These are phyloP conservation scores for Motacilla alba DNA, from an alignment of 2,113 vertebrate genomes.

Conservation along the genomic window DNA sequence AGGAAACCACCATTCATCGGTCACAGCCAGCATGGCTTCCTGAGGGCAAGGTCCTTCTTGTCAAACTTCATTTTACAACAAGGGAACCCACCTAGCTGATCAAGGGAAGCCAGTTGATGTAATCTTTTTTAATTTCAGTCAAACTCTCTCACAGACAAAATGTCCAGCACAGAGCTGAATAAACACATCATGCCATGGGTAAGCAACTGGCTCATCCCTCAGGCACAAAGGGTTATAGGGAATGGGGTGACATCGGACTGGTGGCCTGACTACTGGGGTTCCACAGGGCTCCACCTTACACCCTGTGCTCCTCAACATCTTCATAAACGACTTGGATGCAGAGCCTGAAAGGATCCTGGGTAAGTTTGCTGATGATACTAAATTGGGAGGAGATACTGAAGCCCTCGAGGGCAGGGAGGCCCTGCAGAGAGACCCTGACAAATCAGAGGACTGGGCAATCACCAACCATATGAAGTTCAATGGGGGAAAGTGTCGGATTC, in stretches of 20 bases:
- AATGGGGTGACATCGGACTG: too few species aligned
- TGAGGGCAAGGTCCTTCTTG: background rate
- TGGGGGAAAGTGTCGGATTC: background rate
- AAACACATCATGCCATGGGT: background rate
- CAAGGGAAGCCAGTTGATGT: background rate
- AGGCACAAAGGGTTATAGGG: too few species aligned
- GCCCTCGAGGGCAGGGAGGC: background rate
- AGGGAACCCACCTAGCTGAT: background rate
- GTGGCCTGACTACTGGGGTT: too few species aligned
- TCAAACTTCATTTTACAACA: background rate
- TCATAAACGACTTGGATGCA: background rate
- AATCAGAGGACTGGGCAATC: background rate
- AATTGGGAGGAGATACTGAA: background rate
- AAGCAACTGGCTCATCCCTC: too few species aligned
- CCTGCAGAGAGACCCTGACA: background rate
- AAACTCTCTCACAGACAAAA: background rate
- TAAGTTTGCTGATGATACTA: background rate
- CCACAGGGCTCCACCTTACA: too few species aligned
- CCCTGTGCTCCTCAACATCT: too few species aligned
- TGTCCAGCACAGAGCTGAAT: background rate
- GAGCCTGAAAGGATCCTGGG: background rate
- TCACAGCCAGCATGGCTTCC: background rate
- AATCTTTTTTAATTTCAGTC: background rate
- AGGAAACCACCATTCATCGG: background rate
- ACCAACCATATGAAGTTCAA: background rate